phyloP scores from a whole-genome alignment of 2,797 vertebrate genomes.

The Fringilla coelebs region DNA sequence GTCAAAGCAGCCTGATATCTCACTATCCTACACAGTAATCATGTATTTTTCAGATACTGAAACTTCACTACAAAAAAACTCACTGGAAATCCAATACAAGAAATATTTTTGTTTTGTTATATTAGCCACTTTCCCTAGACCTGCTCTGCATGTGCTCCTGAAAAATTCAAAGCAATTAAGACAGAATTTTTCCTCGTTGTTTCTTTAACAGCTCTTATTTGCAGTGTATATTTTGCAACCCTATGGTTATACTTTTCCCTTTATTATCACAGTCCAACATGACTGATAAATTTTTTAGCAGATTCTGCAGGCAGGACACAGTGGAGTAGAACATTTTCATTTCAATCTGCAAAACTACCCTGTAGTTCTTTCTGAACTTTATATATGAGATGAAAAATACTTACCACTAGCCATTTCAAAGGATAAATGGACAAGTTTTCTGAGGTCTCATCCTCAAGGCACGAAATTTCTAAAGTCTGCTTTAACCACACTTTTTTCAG shows the following conservation, averaged over 20 bases:
- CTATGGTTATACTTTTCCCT: background rate
- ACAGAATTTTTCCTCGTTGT: background rate
- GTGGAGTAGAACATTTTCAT: background rate
- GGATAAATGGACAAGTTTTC: slow-evolving; percentile 45
- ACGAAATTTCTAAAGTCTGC: slow-evolving; percentile 70
- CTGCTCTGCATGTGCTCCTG: background rate
- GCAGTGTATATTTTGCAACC: background rate
- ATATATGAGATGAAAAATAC: slow-evolving; percentile 22
- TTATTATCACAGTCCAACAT: background rate
- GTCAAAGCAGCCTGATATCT: background rate
- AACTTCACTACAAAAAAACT: background rate
- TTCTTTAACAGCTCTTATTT: background rate
- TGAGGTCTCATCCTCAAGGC: slow-evolving; percentile 49
- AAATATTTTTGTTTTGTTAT: background rate
- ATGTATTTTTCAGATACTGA: background rate
- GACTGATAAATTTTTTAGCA: background rate
- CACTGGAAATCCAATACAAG: background rate
- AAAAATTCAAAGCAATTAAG: background rate
- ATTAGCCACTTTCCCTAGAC: background rate
- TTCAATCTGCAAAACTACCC: background rate
- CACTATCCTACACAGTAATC: background rate
- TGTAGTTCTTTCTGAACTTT: background rate
- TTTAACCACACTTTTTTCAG: slow-evolving; percentile 55
- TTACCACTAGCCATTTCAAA: slow-evolving; percentile 73
- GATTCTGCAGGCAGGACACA: background rate